Conservation (phyloP, 2,797 vertebrate genomes). For the Coracias cyanogaster region DNA sequence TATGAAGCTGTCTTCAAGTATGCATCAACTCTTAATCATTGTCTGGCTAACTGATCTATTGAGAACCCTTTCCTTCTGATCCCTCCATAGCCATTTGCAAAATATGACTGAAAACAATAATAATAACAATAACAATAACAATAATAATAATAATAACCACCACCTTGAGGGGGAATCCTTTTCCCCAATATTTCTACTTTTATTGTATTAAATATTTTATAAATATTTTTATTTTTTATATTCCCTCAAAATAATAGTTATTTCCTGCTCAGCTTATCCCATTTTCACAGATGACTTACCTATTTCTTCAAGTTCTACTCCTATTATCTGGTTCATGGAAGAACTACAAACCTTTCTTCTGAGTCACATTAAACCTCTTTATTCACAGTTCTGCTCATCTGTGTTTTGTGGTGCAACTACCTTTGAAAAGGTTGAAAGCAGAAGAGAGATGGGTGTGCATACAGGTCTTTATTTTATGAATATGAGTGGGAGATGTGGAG, state of each 20-base stretch:
- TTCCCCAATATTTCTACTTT: neutral
- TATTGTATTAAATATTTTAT: neutral
- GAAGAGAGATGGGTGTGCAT: neutral
- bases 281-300: neutral
- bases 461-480: neutral
- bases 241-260: neutral
- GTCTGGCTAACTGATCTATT: neutral
- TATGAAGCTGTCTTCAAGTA: neutral
- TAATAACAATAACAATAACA: neutral
- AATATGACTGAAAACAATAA: neutral
- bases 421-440: neutral
- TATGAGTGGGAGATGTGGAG: neutral
- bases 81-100: neutral
- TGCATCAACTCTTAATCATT: neutral
- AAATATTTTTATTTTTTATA: neutral
- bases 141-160: neutral
- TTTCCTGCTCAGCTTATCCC: neutral
- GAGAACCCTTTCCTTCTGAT: neutral
- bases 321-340: neutral
- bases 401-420: neutral
- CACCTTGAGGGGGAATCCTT: rapidly evolving
- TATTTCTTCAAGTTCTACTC: neutral
- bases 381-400: neutral
- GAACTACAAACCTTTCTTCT: neutral
- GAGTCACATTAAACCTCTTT: neutral